Base-by-base conservation (phyloP, 1,140 invertebrate species). In the Drosophila kanapiae region DNA sequence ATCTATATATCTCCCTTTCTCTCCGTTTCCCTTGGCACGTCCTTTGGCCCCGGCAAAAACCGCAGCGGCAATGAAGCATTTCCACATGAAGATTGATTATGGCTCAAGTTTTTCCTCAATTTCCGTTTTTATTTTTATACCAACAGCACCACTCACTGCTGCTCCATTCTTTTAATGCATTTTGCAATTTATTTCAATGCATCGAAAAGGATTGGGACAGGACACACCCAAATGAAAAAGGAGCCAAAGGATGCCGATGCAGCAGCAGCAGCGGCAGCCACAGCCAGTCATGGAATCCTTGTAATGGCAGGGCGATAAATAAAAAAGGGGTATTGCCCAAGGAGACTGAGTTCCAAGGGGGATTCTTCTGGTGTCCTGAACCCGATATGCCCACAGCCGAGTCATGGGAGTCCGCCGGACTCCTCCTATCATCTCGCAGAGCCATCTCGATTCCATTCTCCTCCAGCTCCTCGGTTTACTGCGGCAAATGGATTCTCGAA, bases 61-160 rank as follows among this genome's bases (percentile, higher is more conserved):
- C 54, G 62, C 74, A 63, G 43, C 35, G 18, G 69, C 78, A 79
- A 62, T 75, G 81, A 80, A 78, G 82, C 72, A 85, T 80, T 60
- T 42, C 45, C 83, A 80, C 68, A 87, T 88, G 72, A 87, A 88
- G 83, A 87, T 87, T 87, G 83, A 87, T 87, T 87, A 87, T 83
- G 72, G 84, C 80, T 70, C 71, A 74, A 88, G 80, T 87, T 83
- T 69, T 58, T 18, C 58, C n/a, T 47, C 27, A 27, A 31, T 43
- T 47, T 37, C 48, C 4, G 14, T 33, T 45, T 38, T 54, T 68
- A 53, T 62, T 60, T 43, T 37, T 69, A 45, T 57, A 37, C 48
- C 51, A 51, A 33, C 45, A 48, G 23, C 31, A 54, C 13, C 16
- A 45, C 64, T 72, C 58, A 65, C 49, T 68, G 59, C 71, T 69